Percentiles rank a stretch among this genome's conserved stretches.
Conservation (phyloP, 2,888 invertebrate genomes). For the Diarsia rubi region DNA sequence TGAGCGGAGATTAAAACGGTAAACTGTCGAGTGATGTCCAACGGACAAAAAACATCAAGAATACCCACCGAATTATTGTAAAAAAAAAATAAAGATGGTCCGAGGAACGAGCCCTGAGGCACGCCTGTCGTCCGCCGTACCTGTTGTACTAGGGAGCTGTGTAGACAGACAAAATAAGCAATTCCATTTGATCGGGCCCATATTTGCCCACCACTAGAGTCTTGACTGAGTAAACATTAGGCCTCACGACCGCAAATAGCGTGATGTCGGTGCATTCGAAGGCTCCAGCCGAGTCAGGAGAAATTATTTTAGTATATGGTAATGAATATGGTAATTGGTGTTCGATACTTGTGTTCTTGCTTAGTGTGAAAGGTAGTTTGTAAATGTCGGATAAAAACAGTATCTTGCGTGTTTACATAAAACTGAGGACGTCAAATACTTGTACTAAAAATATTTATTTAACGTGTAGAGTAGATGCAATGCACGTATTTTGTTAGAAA, state of each 20-base stretch:
- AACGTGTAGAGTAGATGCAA: constrained; percentile 20
- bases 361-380: constrained; percentile 59
- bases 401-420: constrained; percentile 48
- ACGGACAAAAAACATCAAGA: constrained; percentile 81
- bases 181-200: constrained; percentile 89
- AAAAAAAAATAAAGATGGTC: constrained; percentile 79
- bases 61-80: constrained; percentile 82
- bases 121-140: constrained; percentile 83
- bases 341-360: constrained; percentile 63
- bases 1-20: constrained; percentile 84
- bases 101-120: constrained; percentile 80
- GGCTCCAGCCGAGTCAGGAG: constrained; percentile 76
- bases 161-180: constrained; percentile 91
- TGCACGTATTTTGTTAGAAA: constrained; percentile 24
- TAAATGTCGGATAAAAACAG: constrained; percentile 56
- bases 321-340: constrained; percentile 68
- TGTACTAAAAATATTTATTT: constrained; percentile 52
- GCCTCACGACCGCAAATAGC: constrained; percentile 90
- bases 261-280: constrained; percentile 87
- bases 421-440: constrained; percentile 51
- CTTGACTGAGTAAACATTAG: constrained; percentile 88
- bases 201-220: constrained; percentile 91
- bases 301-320: constrained; percentile 80
- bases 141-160: constrained; percentile 87
- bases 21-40: constrained; percentile 77